Conservation (phyloP, 2,113 vertebrate species). For the Ciconia stormi region DNA sequence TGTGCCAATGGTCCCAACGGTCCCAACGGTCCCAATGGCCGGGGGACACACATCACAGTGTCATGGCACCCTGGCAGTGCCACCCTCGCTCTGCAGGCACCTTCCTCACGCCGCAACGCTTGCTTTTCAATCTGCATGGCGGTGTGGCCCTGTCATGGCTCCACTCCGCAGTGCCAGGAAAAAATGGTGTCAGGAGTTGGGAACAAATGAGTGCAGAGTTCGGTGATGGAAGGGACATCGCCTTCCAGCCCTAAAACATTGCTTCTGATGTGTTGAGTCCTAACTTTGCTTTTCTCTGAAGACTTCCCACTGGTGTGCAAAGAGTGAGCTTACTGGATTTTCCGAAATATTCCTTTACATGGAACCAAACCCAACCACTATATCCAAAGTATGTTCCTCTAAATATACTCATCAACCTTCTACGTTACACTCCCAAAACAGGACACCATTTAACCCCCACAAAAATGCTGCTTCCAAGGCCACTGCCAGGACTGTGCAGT, state of each 20-base stretch:
- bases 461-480: not conserved
- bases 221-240: accelerated
- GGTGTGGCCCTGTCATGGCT: accelerated
- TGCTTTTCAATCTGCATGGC: not conserved
- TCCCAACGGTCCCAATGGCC: too few relatives aligned
- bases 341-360: not conserved
- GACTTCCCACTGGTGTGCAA: not conserved
- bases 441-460: not conserved
- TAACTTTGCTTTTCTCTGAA: not conserved
- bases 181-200: not conserved
- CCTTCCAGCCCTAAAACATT: not conserved
- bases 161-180: accelerated
- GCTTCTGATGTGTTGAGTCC: not conserved
- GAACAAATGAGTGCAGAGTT: not conserved
- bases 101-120: accelerated
- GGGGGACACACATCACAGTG: not conserved
- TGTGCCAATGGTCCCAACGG: too few relatives aligned
- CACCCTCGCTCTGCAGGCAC: too few relatives aligned
- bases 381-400: not conserved
- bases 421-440: not conserved
- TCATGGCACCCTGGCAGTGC: too few relatives aligned
- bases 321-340: not conserved
- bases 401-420: not conserved
- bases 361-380: not conserved
- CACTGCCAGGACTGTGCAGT: not conserved